Evolutionary conservation across 2,888 invertebrate species (phyloP), one percentile per base, ranked within the genome.

Genomic region (Apocheima hispidaria): DNA sequence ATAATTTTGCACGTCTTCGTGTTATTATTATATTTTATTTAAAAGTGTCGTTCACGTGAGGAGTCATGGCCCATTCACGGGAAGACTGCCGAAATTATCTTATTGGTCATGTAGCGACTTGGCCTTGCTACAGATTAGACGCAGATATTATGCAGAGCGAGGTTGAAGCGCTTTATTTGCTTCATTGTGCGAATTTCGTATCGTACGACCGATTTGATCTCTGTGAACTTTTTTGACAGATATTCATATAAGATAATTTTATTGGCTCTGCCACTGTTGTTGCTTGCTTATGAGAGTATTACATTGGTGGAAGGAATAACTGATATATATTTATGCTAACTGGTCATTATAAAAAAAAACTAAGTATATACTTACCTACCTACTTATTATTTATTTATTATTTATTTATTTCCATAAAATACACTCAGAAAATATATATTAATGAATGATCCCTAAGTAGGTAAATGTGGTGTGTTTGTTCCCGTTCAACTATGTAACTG

Each of bases 131-230:
- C 63, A 61, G 53, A 69, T 68, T 64, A 44, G 50, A 55, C 61
- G 68, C 68, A 66, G 63, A 72, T 68, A 65, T 59, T 52, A 60
- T 71, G 66, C 60, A 59, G 68, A 66, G 60, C 50, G 62, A 18
- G 52, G 53, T 50, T 60, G 69, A 67, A 77, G 79, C 82, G 80
- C 79, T 82, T 68, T 72, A 71, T 67, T 54, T 44, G 72, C 74
- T 76, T 58, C 59, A 54, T 64, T 60, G 64, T 71, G 41, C 51
- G 33, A 54, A 66, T 77, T 63, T 77, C 21, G 28, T 64, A 77
- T 79, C 79, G 76, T 74, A 73, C 73, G 82, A 82, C 81, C 81
- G 77, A 72, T 72, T 70, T 68, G 68, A 69, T 64, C 65, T 63
- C 62, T 65, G 58, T 78, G 76, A 79, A 75, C 74, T 75, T 63